Evolutionary conservation across 2,797 vertebrate species (phyloP), one percentile per base, ranked within the genome.

Genomic region (Microchirus variegatus): DNA sequence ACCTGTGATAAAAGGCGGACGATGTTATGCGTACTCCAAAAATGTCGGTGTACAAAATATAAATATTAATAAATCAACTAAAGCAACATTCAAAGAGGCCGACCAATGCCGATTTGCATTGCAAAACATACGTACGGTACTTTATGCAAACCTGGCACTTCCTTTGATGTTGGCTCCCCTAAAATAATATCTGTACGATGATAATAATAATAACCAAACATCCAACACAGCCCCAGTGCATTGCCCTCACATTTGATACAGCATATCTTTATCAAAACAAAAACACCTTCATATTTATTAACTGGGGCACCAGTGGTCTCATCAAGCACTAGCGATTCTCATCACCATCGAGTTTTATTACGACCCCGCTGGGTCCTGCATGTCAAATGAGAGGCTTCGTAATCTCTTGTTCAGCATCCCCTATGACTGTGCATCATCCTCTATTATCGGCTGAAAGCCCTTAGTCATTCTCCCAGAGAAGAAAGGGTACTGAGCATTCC

Each of bases 401-500:
- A 73, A 76, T 69, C 57, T 77, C 73, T 76, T 55, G 63, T 73
- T 70, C 68, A 71, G 81, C 76, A 69, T 72, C 78, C 75, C 77
- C 56, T 57, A 70, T 86, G 89, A 85, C 75, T 54, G 70, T 68
- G 85, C 78, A 89, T 90, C 90, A 90, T 68, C 70, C 62, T 70
- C 84, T 85, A 82, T 88, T 83, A 90, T 5, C 58, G 61, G 44
- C 77, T 71, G 52, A 75, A 90, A 88, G 51, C 73, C 64, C 86
- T 90, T 77, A 92, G 90, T 93, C 91, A 93, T 89, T 65, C 50
- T 80, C 78, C 54, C 64, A 50, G 69, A 62, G 59, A 62, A 63
- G 56, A 61, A 62, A 45, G 70, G 60, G 48, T 75, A 58, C 65
- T 46, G 61, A 65, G 73, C 70, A 92, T 88, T 91, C 86, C 71